These are phyloP conservation scores for Paguma larvata DNA, from an alignment of 2,797 vertebrate genomes.

Conservation along the genomic window DNA sequence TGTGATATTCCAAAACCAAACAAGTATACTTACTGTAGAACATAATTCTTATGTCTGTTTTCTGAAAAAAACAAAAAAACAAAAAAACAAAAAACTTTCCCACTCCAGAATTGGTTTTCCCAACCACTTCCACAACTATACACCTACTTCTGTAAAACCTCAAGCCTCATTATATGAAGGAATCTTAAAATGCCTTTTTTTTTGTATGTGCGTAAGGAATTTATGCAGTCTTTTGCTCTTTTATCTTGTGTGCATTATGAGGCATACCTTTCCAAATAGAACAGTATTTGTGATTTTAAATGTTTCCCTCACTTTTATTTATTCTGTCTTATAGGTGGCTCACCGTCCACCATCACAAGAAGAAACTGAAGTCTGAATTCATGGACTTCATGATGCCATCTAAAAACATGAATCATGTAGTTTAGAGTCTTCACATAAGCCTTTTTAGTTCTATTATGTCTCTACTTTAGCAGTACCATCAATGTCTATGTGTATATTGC, in stretches of 20 bases:
- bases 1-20: constrained; percentile 25
- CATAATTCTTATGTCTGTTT: not conserved
- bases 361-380: constrained; percentile 22
- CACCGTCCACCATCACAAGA: not conserved
- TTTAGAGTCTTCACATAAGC: constrained; percentile 34
- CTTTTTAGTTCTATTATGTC: constrained; percentile 22
- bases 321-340: not conserved
- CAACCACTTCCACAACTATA: not conserved
- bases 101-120: not conserved
- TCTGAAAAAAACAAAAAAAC: not conserved
- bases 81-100: too few relatives aligned
- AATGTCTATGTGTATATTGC: not conserved
- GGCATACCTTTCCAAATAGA: not conserved
- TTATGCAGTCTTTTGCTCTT: not conserved
- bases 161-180: not conserved
- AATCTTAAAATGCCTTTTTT: constrained; percentile 17
- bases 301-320: constrained; percentile 30
- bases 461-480: constrained; percentile 6
- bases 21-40: constrained; percentile 32
- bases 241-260: not conserved
- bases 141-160: not conserved
- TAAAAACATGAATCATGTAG: not conserved
- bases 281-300: constrained; percentile 9
- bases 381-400: not conserved
- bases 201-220: not conserved